These are phyloP conservation scores for Aviceda subcristata DNA, from an alignment of 2,113 vertebrate species.

Conservation along the genomic window DNA sequence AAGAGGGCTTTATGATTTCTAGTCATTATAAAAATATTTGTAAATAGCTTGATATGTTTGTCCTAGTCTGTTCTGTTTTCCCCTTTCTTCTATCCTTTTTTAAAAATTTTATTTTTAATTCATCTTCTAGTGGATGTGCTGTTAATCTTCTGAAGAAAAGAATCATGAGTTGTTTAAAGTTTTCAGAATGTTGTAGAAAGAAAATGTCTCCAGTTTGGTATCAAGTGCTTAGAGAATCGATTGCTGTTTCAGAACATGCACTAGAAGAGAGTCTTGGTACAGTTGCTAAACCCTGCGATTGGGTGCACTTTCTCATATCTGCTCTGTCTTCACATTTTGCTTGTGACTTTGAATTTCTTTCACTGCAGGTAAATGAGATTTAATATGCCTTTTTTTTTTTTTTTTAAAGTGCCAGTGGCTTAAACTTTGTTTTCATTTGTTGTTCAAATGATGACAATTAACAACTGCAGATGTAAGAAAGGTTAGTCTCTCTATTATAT, in stretches of 20 bases:
- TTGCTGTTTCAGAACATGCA: not conserved
- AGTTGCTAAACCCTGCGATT: not conserved
- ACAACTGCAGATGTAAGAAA: conserved; percentile 63
- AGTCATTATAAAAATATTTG: conserved; percentile 37
- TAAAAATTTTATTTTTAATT: not conserved
- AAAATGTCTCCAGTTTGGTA: conserved; percentile 14
- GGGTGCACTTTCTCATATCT: conserved; percentile 22
- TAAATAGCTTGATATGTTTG: conserved; percentile 42
- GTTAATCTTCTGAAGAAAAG: not conserved
- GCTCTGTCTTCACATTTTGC: conserved; percentile 33
- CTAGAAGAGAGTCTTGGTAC: conserved; percentile 11
- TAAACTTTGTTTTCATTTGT: conserved; percentile 74
- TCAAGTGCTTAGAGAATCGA: conserved; percentile 22
- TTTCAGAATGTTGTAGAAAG: not conserved
- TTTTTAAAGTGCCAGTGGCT: conserved; percentile 55
- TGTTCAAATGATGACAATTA: conserved; percentile 59
- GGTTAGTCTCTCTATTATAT: conserved; percentile 62
- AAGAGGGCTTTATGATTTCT: conserved; percentile 22
- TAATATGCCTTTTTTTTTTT: conserved; percentile 46
- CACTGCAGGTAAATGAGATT: conserved; percentile 53
- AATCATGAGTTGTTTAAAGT: conserved; percentile 19
- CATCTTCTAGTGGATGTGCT: not conserved
- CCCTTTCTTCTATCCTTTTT: not conserved
- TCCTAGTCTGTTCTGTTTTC: not conserved
- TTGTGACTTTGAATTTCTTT: conserved; percentile 60